A percentile compares a stretch with the other conserved stretches of the same genome.
Evolutionary conservation across 2,888 invertebrate genomes (phyloP).

Genomic region (Capitulum mitella): DNA sequence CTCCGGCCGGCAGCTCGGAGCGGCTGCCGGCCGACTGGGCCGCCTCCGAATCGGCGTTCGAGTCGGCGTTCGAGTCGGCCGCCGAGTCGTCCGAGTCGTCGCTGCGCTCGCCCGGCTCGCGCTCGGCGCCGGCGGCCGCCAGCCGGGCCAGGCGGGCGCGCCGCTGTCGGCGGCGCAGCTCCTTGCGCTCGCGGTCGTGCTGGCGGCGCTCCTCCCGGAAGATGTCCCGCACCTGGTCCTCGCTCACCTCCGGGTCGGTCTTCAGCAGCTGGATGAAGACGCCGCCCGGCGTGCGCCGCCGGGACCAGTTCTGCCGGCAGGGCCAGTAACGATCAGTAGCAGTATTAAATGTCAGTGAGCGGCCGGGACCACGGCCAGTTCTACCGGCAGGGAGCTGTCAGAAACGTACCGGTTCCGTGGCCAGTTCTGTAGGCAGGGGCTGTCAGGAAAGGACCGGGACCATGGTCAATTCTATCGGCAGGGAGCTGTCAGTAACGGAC

Average conservation of each 20-base stretch:
- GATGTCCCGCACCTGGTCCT: conserved; percentile 11
- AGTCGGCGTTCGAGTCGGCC: not conserved
- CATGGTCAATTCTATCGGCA: too few species aligned
- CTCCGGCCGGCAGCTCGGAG: not conserved
- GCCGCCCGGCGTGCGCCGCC: conserved; percentile 79
- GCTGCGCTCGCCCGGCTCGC: not conserved
- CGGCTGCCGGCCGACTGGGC: not conserved
- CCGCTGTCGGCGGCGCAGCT: not conserved
- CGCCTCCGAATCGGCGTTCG: not conserved
- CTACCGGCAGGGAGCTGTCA: too few species aligned
- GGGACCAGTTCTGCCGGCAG: conserved; percentile 57
- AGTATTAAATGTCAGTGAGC: too few species aligned
- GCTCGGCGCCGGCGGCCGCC: not conserved
- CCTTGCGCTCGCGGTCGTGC: not conserved
- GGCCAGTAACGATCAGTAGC: not conserved
- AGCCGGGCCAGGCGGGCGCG: not conserved
- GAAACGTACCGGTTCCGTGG: too few species aligned
- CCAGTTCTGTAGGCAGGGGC: too few species aligned
- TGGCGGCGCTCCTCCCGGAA: conserved; percentile 6
- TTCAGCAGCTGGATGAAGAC: conserved; percentile 75
- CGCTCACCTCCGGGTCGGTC: conserved; percentile 18
- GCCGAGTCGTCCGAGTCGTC: not conserved
- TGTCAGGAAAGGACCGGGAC: too few species aligned
- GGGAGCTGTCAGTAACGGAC: too few species aligned
- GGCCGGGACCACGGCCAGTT: too few species aligned